These are phyloP conservation scores for Heliocidaris erythrogramma DNA, from an alignment of 35 echinoderm and acorn worm genomes.

Conservation along the genomic window DNA sequence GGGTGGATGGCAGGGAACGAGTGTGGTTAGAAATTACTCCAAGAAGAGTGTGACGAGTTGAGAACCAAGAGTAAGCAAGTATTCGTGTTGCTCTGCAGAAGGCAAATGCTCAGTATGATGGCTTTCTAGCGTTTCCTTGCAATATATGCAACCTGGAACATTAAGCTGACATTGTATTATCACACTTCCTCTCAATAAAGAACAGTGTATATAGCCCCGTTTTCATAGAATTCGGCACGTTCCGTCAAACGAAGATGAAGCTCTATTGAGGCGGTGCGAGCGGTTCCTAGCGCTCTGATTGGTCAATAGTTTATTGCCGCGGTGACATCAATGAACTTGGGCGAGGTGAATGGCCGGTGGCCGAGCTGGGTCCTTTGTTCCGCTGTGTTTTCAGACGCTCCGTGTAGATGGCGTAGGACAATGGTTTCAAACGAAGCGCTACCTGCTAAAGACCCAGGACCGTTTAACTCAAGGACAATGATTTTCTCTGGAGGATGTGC, in stretches of 20 bases:
- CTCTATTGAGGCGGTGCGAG: not conserved
- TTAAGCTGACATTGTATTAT: not conserved
- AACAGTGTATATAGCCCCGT: not conserved
- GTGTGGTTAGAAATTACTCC: not conserved
- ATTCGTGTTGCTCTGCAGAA: not conserved
- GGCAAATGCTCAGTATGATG: not conserved
- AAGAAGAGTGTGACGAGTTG: not conserved
- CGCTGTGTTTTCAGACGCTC: too few relatives aligned
- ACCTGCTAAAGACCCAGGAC: not conserved
- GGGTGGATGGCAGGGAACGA: too few relatives aligned
- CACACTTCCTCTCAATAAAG: constrained; percentile 1
- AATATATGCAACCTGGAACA: not conserved
- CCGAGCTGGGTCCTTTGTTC: too few relatives aligned
- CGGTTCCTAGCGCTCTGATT: too few relatives aligned
- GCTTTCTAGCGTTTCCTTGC: not conserved
- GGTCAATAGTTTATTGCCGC: too few relatives aligned
- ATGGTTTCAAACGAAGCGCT: not conserved
- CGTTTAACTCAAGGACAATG: not conserved
- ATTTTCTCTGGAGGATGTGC: not conserved
- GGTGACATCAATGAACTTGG: too few relatives aligned
- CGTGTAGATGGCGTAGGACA: too few relatives aligned
- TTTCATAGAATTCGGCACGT: not conserved
- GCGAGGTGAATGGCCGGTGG: too few relatives aligned
- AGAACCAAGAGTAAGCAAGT: not conserved
- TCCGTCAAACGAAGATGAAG: not conserved